Percentiles rank a stretch among this genome's conserved stretches.
Conservation (phyloP, 2,888 invertebrate genomes). For the Tineola bisselliella region DNA sequence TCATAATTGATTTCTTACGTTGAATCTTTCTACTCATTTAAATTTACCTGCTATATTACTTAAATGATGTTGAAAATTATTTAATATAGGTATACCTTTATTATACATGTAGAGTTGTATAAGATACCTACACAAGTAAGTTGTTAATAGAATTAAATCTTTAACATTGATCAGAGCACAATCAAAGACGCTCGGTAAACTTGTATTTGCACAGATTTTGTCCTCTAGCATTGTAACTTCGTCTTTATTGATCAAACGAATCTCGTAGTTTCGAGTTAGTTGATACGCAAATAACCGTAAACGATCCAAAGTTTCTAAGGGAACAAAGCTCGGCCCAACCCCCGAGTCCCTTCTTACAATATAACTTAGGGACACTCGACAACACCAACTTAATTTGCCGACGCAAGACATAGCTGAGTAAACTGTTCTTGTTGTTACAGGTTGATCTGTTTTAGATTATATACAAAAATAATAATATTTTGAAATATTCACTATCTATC, state of each 20-base stretch:
- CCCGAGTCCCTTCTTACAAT: slow-evolving; percentile 20
- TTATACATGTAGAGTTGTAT: no score
- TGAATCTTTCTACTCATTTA: no score
- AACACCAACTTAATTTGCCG: slow-evolving; percentile 40
- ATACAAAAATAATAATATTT: no score
- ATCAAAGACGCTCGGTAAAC: neutral
- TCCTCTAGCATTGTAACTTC: neutral
- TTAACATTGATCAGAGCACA: neutral
- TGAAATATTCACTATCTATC: no score
- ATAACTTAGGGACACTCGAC: slow-evolving; percentile 51
- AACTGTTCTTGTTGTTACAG: slow-evolving; percentile 8
- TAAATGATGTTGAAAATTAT: no score
- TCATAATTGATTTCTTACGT: no score
- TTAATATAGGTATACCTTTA: no score
- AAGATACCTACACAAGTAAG: no score
- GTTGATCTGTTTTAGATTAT: neutral
- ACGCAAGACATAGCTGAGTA: slow-evolving; percentile 25
- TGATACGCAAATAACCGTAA: slow-evolving; percentile 12
- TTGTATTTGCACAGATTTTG: neutral
- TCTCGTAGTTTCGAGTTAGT: slow-evolving; percentile 4
- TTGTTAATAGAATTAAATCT: neutral
- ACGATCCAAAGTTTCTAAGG: slow-evolving; percentile 10
- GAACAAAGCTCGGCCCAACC: slow-evolving; percentile 6
- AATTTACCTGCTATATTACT: no score
- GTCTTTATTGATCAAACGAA: slow-evolving; percentile 1